Evolutionary conservation across 2,888 invertebrate genomes (phyloP), one percentile per base, ranked within the genome.

Genomic region (Antheraea assamensis): DNA sequence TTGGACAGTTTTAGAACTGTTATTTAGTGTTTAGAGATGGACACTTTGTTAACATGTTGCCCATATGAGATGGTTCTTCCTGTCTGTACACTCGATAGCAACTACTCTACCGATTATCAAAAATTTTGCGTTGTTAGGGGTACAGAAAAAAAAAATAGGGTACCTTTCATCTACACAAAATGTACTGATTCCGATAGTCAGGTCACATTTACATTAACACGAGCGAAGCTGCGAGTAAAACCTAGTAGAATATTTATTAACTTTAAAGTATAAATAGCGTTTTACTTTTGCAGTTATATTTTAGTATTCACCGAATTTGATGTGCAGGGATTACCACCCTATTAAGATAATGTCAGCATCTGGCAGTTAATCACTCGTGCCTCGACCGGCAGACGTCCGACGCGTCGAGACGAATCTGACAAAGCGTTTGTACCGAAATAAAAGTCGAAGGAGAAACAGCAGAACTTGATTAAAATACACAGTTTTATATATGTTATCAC

Each of bases 291-390:
- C 27, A 13, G 17, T 27, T 13, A 61, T 61, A 61, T 61, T 64
- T 64, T 15, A 64, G 27, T 64, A 64, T 30, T 64, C 61, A 64
- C 17, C 15, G 27, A 17, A 64, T 64, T 64, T 64, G 30, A 64
- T 30, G 61, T 64, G 61, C 61, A 27, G 61, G 27, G 61, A 64
- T 64, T 64, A 64, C 61, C 61, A 64, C 61, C 61, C 61, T 64
- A 64, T 64, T 64, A 64, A 64, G 61, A 64, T 64, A 64, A 30
- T 17, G 61, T 30, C 30, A 17, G 61, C 61, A 30, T 64, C 61
- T 64, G 61, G 61, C 61, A 64, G 61, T 64, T 64, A 64, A 64
- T 64, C 61, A 64, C 30, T 30, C 30, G 15, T 64, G 27, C 27
- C 61, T 17, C 27, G 61, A 64, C 61, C 61, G 61, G 15, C 17